Base-by-base conservation (phyloP, 2,888 invertebrate genomes). In the Troilus luridus region DNA sequence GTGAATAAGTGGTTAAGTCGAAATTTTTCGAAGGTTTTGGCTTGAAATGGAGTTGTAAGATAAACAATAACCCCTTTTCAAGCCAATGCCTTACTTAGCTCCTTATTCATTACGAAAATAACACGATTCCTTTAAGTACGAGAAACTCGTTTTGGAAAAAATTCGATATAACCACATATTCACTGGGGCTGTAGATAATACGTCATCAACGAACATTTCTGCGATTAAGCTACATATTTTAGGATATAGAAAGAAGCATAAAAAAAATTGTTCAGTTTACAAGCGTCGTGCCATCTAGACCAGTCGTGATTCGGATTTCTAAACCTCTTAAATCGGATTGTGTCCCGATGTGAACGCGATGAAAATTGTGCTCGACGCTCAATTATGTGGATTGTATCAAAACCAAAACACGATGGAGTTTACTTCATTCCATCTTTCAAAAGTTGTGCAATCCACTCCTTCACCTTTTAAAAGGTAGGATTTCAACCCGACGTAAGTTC, bases 361-460 rank as follows among this genome's bases (percentile, higher is more conserved):
- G 67, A 67, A 10, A 10, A 24, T 67, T 24, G n/a, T 24, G 6
- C 5, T 8, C 67, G 24, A 67, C 27, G 24, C 24, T 27, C 24
- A n/a, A n/a, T n/a, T n/a, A n/a, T n/a, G 67, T 67, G 24, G 24
- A 67, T 67, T 67, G 67, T 67, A 14, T 67, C 67, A 67, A 67
- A 67, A 24, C 67, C 67, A 24, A 67, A 67, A 24, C 67, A 67
- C 67, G 67, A 67, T 27, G 24, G 27, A 67, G 27, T 67, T 67
- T 67, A 24, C 67, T 24, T 12, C 67, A 67, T 27, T 67, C 67
- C 27, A 27, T 67, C 67, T 67, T 67, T 14, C 12, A 27, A 2
- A 7, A 12, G 24, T 67, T 67, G 8, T 24, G 6, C 19, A 67
- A 67, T 67, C 3, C 12, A 41, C 41, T 67, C 27, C 67, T 12